Evolutionary conservation across 2,797 vertebrate species (phyloP), one percentile per base, ranked within the genome.

Genomic region (Hypotaenidia okinawae): DNA sequence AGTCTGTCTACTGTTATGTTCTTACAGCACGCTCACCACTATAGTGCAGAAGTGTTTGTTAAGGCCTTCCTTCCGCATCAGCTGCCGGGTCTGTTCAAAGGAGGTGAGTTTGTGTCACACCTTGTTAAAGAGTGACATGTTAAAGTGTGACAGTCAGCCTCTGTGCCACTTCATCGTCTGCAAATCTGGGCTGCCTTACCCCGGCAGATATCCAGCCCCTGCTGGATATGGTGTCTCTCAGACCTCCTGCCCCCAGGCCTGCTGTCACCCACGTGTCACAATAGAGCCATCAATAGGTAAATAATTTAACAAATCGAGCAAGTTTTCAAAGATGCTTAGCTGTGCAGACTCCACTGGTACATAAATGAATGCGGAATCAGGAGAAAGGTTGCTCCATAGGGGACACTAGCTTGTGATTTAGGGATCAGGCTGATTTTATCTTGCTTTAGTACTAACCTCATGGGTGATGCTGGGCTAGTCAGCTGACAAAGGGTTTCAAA

Each of bases 221-320:
- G 37, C 11, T 37, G 37, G 37, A 11, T 37, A 37, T 19, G 22
- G 28, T 70, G 52, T 61, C 49, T 81, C 33, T 64, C n/a, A 49
- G 61, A 81, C 57, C 87, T 89, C 54, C 81, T 81, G 41, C 72
- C 81, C 45, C 62, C 35, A 51, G 30, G 69, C 69, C 81, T 68
- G 33, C 78, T 93, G 85, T 87, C 64, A 89, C 76, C 27, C 47
- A 22, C 32, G 27, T 61, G 72, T 21, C 79, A 74, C 58, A 49
- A 6, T 11, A 77, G 54, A 91, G 28, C 57, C 78, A 80, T 51
- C 84, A 55, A 58, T 52, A 74, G 55, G 58, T 89, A 83, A 89
- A 97, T 85, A 85, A 94, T 92, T 92, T 43, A 95, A 68, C 21
- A 75, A 90, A 68, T 13, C 8, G 58, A 72, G 27, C 13, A 35